phyloP scores from a whole-genome alignment of 2,113 vertebrate species.

The Dicaeum eximium region DNA sequence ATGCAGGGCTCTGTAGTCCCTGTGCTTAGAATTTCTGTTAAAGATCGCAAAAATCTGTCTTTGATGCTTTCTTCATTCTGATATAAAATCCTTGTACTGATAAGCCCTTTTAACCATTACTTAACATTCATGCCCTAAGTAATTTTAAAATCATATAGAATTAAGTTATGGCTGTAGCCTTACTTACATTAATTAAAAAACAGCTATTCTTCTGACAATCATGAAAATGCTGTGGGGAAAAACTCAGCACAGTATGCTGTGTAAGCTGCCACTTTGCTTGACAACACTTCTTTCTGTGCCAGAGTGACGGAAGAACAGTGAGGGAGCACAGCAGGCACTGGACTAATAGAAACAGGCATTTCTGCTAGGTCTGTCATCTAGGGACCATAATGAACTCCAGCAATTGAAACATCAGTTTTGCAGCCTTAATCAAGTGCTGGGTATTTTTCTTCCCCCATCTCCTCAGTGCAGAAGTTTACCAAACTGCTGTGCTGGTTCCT shows the following conservation, averaged over 20 bases:
- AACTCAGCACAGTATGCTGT: not conserved
- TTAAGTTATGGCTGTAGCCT: not conserved
- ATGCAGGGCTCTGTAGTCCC: not conserved
- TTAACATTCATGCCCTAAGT: not conserved
- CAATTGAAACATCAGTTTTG: conserved; percentile 31
- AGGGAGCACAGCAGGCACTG: conserved; percentile 31
- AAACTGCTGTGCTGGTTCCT: not conserved
- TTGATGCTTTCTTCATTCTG: not conserved
- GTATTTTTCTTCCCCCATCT: not conserved
- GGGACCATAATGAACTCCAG: conserved; percentile 29
- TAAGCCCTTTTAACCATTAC: not conserved
- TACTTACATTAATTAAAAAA: not conserved
- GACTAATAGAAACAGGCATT: not conserved
- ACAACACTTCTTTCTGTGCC: not conserved
- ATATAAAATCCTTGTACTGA: not conserved
- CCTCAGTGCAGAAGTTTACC: not conserved
- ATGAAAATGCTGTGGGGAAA: not conserved
- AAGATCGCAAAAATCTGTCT: not conserved
- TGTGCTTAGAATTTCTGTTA: not conserved
- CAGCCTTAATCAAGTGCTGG: conserved; percentile 29
- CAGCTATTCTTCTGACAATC: not conserved
- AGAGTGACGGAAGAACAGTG: not conserved
- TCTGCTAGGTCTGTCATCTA: not conserved
- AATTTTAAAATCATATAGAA: not conserved
- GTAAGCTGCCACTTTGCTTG: conserved; percentile 9